A percentile compares a stretch with the other conserved stretches of the same genome.
Evolutionary conservation across 2,113 vertebrate genomes (phyloP).

Genomic region (Mus spicilegus): DNA sequence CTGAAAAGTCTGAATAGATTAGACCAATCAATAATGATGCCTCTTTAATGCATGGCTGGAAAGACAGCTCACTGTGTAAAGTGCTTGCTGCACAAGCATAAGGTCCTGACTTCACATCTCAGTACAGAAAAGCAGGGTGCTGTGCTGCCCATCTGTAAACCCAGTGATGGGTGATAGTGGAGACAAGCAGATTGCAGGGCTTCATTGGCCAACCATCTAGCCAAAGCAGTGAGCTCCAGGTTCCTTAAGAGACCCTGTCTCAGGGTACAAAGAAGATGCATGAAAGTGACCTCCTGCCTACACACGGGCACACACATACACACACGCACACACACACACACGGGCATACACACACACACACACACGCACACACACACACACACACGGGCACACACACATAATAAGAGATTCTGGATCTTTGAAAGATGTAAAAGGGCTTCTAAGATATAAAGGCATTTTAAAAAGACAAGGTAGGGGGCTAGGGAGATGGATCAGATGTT

Average conservation of each 20-base stretch:
- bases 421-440: neutral
- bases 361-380: neutral
- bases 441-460: constrained; percentile 26
- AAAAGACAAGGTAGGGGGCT: neutral
- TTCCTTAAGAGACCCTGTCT: too few species aligned
- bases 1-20: neutral
- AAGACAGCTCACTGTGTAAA: too few species aligned
- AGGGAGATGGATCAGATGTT: neutral
- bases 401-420: neutral
- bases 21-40: neutral
- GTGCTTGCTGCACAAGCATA: too few species aligned
- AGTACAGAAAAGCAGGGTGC: neutral
- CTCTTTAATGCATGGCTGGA: neutral
- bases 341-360: neutral
- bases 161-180: too few species aligned
- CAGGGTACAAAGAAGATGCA: too few species aligned
- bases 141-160: neutral
- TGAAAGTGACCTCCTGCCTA: neutral
- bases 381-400: neutral
- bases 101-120: neutral
- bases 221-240: neutral
- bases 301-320: neutral
- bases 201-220: neutral
- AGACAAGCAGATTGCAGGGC: neutral
- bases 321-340: neutral